phyloP scores from a whole-genome alignment of 2,888 invertebrate species.

The Athrips mouffetella region DNA sequence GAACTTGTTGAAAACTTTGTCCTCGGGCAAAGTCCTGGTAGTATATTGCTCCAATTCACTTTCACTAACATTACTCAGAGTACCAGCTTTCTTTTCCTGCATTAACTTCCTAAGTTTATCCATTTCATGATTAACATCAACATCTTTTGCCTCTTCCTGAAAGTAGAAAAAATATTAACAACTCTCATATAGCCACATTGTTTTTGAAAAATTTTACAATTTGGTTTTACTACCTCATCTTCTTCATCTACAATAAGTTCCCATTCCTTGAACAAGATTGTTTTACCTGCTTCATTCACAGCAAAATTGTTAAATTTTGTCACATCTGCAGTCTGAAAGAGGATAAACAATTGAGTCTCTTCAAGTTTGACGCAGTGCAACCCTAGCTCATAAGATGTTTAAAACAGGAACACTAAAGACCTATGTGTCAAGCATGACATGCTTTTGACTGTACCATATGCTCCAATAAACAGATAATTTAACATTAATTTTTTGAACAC shows the following conservation, averaged over 20 bases:
- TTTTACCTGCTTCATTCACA: conserved; percentile 53
- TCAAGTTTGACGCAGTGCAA: too few species aligned
- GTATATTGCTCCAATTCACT: conserved; percentile 85
- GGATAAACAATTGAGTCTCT: too few species aligned
- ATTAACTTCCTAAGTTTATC: conserved; percentile 69
- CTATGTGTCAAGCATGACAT: too few species aligned
- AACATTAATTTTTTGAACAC: too few species aligned
- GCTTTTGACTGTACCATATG: too few species aligned
- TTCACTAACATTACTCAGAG: conserved; percentile 80
- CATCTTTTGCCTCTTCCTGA: conserved; percentile 55
- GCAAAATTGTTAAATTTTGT: conserved; percentile 44
- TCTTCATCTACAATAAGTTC: conserved; percentile 78
- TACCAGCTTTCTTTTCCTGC: conserved; percentile 79
- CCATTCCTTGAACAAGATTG: conserved; percentile 80
- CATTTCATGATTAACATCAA: conserved; percentile 72
- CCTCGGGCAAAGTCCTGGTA: conserved; percentile 78
- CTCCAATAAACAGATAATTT: too few species aligned
- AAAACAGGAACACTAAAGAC: too few species aligned
- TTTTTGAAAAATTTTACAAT: background rate
- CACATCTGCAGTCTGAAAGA: conserved; percentile 33
- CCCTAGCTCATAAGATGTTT: too few species aligned
- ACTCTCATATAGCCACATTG: background rate
- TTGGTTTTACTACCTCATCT: conserved; percentile 61
- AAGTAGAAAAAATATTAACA: conserved; percentile 14
- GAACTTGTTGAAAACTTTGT: conserved; percentile 88